phyloP scores from a whole-genome alignment of 1,140 invertebrate genomes.

The Pomacea maculata region DNA sequence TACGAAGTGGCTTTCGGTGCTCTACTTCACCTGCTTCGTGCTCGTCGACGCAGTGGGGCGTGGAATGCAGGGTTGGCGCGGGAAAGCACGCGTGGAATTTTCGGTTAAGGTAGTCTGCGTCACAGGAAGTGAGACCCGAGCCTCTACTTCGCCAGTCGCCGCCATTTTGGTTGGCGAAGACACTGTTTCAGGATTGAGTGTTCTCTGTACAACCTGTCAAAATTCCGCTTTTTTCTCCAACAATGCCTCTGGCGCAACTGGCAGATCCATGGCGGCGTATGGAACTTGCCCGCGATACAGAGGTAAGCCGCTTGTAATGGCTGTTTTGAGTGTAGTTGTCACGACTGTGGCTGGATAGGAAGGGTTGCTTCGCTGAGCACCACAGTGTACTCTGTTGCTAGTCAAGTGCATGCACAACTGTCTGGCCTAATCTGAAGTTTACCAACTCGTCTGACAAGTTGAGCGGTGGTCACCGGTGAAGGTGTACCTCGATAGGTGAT shows the following conservation, averaged over 20 bases:
- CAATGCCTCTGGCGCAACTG: constrained; percentile 62
- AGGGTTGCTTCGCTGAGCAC: too few species aligned
- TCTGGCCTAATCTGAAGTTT: too few species aligned
- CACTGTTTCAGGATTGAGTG: constrained; percentile 18
- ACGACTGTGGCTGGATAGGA: too few species aligned
- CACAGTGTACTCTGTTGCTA: too few species aligned
- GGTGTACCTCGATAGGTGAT: too few species aligned
- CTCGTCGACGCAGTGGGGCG: constrained; percentile 6
- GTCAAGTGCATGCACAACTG: too few species aligned
- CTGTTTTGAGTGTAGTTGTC: too few species aligned
- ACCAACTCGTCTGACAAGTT: too few species aligned
- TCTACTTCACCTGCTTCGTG: neutral
- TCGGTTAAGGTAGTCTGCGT: constrained; percentile 20
- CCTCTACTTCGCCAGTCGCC: constrained; percentile 39
- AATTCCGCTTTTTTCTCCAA: constrained; percentile 56
- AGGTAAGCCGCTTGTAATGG: constrained; percentile 39
- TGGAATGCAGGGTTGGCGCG: constrained; percentile 9
- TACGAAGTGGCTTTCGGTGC: neutral
- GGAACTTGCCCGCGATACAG: constrained; percentile 57
- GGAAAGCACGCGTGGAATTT: constrained; percentile 22
- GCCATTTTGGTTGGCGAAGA: constrained; percentile 47
- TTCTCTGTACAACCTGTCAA: constrained; percentile 40
- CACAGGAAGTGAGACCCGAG: constrained; percentile 36
- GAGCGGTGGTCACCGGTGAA: too few species aligned
- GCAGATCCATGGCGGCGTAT: constrained; percentile 63